phyloP scores from a whole-genome alignment of 2,113 vertebrate species.

The Cnemophilus loriae region DNA sequence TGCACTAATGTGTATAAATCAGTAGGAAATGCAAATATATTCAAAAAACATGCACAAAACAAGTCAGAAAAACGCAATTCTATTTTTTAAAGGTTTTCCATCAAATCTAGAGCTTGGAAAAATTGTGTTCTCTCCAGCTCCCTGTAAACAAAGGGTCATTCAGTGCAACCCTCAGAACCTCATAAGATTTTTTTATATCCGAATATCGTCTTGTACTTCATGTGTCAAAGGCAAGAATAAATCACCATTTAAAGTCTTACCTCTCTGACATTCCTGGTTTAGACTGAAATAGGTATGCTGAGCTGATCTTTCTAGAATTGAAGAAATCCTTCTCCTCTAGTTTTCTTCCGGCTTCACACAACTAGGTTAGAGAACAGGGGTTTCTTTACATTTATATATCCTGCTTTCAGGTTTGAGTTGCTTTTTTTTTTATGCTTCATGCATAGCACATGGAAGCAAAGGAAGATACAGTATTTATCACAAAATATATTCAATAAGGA shows the following conservation, averaged over 20 bases:
- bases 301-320: background rate
- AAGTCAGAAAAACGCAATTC: background rate
- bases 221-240: slow-evolving; percentile 2
- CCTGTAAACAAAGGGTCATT: background rate
- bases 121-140: background rate
- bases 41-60: background rate
- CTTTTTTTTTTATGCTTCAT: background rate
- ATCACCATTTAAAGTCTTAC: background rate
- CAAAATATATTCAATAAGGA: background rate
- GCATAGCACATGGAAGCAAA: background rate
- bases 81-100: background rate
- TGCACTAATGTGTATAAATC: background rate
- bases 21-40: background rate
- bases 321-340: background rate
- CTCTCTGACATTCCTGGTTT: background rate
- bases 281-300: background rate
- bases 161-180: background rate
- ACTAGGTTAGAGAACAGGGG: background rate
- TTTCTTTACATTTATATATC: background rate
- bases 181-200: background rate
- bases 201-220: background rate
- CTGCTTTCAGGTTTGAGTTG: background rate
- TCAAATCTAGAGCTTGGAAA: background rate
- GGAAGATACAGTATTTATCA: background rate
- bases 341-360: background rate